phyloP scores from a whole-genome alignment of 2,888 invertebrate genomes.

The Onthophagus sagittarius region DNA sequence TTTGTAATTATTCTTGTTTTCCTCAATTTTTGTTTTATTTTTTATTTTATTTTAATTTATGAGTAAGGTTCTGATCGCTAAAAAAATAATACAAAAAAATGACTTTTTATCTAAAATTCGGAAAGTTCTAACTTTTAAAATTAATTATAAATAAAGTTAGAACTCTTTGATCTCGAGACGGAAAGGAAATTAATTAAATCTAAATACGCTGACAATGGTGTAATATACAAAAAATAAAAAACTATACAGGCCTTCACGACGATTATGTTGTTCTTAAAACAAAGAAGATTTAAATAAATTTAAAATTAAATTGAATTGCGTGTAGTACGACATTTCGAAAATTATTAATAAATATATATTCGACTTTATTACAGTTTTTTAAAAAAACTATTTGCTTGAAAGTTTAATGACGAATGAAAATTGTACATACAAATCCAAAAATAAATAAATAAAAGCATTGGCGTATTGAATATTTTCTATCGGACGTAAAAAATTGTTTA shows the following conservation, averaged over 20 bases:
- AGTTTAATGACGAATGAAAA: conserved; percentile 7
- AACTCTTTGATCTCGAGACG: too few relatives aligned
- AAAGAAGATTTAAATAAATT: neutral
- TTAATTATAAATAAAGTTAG: too few relatives aligned
- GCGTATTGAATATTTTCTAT: conserved; percentile 30
- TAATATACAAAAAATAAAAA: conserved; percentile 18
- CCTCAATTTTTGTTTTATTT: conserved; percentile 7
- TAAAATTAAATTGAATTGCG: neutral
- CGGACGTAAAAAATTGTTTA: neutral
- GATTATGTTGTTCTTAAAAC: conserved; percentile 16
- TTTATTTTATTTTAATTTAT: too few relatives aligned
- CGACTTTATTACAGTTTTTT: conserved; percentile 13
- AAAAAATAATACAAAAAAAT: conserved; percentile 13
- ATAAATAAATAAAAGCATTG: conserved; percentile 18
- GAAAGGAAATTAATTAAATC: neutral
- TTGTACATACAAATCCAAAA: conserved; percentile 9
- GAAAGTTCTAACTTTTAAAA: too few relatives aligned
- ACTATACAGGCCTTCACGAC: conserved; percentile 22
- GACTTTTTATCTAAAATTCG: neutral
- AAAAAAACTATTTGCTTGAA: conserved; percentile 15
- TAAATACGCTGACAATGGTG: conserved; percentile 19
- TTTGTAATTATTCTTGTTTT: conserved; percentile 3
- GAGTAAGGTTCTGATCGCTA: conserved; percentile 23
- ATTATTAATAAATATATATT: conserved; percentile 14
- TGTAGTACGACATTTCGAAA: neutral